Percentiles rank a stretch among this genome's conserved stretches.
Evolutionary conservation across 2,113 vertebrate species (phyloP).

Genomic region (Pitta sordida): DNA sequence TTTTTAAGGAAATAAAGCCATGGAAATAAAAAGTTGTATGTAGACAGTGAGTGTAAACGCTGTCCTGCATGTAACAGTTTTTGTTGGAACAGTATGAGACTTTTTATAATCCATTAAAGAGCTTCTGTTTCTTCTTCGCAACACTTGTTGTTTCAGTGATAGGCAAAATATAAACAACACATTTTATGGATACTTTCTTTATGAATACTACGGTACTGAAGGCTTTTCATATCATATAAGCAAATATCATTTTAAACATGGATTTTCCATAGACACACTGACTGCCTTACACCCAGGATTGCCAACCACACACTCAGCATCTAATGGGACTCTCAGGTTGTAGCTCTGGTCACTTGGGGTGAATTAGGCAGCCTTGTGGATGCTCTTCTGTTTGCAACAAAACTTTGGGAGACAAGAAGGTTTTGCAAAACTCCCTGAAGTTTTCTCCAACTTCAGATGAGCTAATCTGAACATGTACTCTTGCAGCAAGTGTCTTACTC

Average conservation of each 20-base stretch:
- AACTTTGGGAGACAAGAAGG: background rate
- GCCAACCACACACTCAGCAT: no score
- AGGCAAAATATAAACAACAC: no score
- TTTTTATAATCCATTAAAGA: background rate
- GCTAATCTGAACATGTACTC: background rate
- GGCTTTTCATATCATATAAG: background rate
- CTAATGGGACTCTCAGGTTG: background rate
- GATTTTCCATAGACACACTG: rapidly evolving
- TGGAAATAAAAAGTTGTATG: background rate
- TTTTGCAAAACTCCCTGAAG: background rate
- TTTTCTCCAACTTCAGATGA: background rate
- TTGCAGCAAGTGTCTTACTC: background rate
- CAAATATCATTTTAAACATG: background rate
- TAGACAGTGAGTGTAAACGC: background rate
- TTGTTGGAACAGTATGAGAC: background rate
- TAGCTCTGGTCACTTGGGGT: background rate
- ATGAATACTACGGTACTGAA: background rate
- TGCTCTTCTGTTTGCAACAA: background rate
- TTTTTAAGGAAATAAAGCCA: background rate
- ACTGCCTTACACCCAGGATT: rapidly evolving
- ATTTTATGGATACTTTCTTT: no score
- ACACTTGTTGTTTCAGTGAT: no score
- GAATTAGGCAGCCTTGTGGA: background rate
- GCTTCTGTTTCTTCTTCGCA: background rate
- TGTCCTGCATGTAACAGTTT: background rate